Evolutionary conservation across 2,888 invertebrate species (phyloP).

Genomic region (Spisula solida): DNA sequence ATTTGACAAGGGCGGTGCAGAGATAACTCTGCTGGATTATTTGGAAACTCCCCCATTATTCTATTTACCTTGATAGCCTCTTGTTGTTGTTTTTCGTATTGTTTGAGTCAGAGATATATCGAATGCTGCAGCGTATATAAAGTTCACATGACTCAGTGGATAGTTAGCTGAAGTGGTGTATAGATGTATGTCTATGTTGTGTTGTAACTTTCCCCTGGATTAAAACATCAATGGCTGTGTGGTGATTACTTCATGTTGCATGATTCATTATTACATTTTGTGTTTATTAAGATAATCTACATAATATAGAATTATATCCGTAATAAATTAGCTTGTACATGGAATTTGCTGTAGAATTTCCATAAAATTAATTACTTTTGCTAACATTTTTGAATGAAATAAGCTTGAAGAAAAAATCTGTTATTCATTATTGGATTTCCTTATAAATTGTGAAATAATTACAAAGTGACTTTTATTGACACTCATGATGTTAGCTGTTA

Average conservation of each 20-base stretch:
- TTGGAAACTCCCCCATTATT: not conserved
- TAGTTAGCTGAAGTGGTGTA: slow-evolving; percentile 1
- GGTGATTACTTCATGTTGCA: not conserved
- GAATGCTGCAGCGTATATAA: not conserved
- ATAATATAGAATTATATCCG: too few relatives aligned
- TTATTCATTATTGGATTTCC: not conserved
- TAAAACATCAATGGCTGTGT: not conserved
- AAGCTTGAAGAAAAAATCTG: not conserved
- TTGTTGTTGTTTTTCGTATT: not conserved
- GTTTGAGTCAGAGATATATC: not conserved
- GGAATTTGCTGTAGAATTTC: too few relatives aligned
- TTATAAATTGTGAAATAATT: not conserved
- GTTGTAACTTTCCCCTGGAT: not conserved
- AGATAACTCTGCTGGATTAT: too few relatives aligned
- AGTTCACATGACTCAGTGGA: slow-evolving; percentile 20
- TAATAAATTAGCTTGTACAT: too few relatives aligned
- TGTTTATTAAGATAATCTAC: too few relatives aligned
- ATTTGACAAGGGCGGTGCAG: too few relatives aligned
- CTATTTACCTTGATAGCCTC: not conserved
- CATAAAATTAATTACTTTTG: too few relatives aligned
- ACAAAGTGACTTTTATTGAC: not conserved
- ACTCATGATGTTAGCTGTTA: not conserved
- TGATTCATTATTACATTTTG: not conserved
- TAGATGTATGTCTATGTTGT: not conserved
- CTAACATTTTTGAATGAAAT: not conserved